phyloP scores from a whole-genome alignment of 2,113 vertebrate species.

The Raja brachyura region DNA sequence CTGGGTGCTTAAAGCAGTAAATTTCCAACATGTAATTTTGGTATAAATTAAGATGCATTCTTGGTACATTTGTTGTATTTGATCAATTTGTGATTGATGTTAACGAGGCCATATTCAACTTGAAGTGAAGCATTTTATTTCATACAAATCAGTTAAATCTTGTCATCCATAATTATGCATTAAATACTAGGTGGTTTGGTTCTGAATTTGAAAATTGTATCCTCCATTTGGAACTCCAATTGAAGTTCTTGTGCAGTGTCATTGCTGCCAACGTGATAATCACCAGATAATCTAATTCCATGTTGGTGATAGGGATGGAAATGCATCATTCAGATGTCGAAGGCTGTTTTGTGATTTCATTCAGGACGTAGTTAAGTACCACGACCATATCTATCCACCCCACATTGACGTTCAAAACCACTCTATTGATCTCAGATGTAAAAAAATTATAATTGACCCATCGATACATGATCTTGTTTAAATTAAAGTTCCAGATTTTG shows the following conservation, averaged over 20 bases:
- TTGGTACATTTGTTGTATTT: too few species aligned
- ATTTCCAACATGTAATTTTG: too few species aligned
- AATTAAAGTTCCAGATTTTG: too few species aligned
- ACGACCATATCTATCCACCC: background rate
- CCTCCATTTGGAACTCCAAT: background rate
- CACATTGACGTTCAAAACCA: background rate
- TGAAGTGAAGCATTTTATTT: background rate
- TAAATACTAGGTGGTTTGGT: background rate
- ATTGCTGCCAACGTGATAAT: too few species aligned
- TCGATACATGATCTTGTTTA: background rate
- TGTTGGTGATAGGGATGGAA: too few species aligned
- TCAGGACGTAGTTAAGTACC: too few species aligned
- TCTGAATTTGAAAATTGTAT: background rate
- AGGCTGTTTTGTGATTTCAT: too few species aligned
- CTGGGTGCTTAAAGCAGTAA: too few species aligned
- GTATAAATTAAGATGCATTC: background rate
- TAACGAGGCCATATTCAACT: background rate
- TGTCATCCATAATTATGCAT: background rate
- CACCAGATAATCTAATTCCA: too few species aligned
- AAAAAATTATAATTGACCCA: background rate
- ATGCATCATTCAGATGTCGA: too few species aligned
- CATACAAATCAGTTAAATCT: background rate
- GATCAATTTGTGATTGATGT: background rate
- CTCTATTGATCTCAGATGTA: background rate
- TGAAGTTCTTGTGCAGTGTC: too few species aligned